Conservation (phyloP, 1,140 invertebrate genomes). For the Heliconius congener region DNA sequence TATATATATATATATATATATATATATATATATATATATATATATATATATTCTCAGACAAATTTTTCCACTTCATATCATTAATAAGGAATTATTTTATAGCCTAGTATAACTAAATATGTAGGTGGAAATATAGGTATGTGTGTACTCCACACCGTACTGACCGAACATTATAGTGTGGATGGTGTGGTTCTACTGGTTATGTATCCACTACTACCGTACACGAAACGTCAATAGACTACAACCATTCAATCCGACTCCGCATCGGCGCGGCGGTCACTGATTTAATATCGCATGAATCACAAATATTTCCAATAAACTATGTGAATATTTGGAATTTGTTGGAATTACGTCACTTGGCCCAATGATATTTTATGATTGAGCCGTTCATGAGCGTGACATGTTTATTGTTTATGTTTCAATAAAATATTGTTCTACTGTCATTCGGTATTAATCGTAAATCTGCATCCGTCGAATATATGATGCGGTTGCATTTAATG, state of each 20-base stretch:
- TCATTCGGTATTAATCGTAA: constrained; percentile 10
- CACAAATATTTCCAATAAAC: constrained; percentile 30
- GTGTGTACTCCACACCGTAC: background rate
- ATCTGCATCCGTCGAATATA: constrained; percentile 11
- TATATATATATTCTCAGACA: too few species aligned
- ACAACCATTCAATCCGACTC: background rate
- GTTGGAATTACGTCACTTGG: constrained; percentile 33
- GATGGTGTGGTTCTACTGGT: too few species aligned
- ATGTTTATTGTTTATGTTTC: constrained; percentile 21
- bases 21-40: too few species aligned
- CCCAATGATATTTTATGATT: constrained; percentile 45
- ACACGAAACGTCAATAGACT: too few species aligned
- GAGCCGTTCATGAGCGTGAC: constrained; percentile 32
- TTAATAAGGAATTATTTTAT: too few species aligned
- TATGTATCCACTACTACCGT: background rate
- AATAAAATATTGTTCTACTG: constrained; percentile 13
- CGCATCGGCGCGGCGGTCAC: constrained; percentile 20
- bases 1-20: too few species aligned
- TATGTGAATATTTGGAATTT: constrained; percentile 32
- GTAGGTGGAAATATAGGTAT: too few species aligned
- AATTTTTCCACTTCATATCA: background rate
- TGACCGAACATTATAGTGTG: too few species aligned
- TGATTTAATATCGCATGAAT: constrained; percentile 39
- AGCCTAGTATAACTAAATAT: too few species aligned
- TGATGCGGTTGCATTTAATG: constrained; percentile 2